Base-by-base conservation (phyloP, 2,113 vertebrate species). In the Galeopterus variegatus region DNA sequence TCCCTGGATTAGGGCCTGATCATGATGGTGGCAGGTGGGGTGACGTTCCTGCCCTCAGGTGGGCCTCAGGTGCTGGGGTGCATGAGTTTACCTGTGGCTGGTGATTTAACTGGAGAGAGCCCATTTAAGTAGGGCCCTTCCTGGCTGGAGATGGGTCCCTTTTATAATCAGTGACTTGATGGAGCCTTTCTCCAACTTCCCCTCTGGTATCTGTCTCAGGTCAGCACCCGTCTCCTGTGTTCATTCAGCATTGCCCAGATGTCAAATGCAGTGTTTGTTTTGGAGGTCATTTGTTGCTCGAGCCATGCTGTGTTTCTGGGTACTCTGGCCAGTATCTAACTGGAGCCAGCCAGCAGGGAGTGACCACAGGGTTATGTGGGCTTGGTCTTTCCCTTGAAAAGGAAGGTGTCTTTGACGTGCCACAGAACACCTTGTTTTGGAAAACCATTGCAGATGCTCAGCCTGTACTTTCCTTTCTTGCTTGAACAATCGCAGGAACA, bases 401-500 rank as follows among this genome's bases (percentile, higher is more conserved):
- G 11, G n/a, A 75, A 28, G 52, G 52, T 4, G 1, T 48, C 65
- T 83, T 41, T 0, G 0, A 8, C 0, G 36, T 17, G 4, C 33
- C 6, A 1, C 6, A 19, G 93, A 56, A 12, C 14, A 14, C 67
- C 36, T 62, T 33, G 31, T 73, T 6, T 5, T 62, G 50, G 45
- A 36, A 23, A 24, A 4, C 65, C 45, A 1, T 8, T 0, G 2
- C 23, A 5, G 17, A 28, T 9, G 10, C 58, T 60, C 58, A 64
- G 33, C 33, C n/a, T 36, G 24, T 24, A 13, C 69, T 90, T 60
- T 65, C 36, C 7, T n/a, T 84, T 89, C 77, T 28, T 67, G 56
- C 62, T 81, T 72, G 54, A 88, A 93, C 17, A 18, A 9, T 92
- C 24, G 12, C 65, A 67, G 41, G 36, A 56, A 13, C 41, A 4